phyloP scores from a whole-genome alignment of 2,113 vertebrate genomes.

The Paradoxurus hermaphroditus region DNA sequence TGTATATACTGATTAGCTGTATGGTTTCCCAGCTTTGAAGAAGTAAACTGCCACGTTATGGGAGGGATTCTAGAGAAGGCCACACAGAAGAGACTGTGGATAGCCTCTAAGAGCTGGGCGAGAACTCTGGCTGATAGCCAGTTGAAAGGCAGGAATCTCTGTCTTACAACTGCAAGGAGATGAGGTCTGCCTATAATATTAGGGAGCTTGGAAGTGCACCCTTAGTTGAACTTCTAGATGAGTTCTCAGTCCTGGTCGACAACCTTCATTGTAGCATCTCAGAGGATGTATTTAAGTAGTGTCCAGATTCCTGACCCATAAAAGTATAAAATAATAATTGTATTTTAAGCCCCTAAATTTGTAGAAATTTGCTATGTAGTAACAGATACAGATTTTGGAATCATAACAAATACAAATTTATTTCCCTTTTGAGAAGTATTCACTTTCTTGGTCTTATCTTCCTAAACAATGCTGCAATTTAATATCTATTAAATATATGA shows the following conservation, averaged over 20 bases:
- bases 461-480: neutral
- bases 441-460: neutral
- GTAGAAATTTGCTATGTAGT: neutral
- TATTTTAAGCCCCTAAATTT: neutral
- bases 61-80: neutral
- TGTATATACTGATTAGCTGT: neutral
- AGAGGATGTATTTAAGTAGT: neutral
- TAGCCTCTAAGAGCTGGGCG: neutral
- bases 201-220: neutral
- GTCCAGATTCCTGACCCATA: neutral
- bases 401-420: neutral
- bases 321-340: neutral
- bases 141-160: neutral
- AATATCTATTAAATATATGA: neutral
- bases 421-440: neutral
- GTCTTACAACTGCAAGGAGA: neutral
- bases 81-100: neutral
- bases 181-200: neutral
- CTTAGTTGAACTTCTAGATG: neutral
- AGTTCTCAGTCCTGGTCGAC: neutral
- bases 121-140: neutral
- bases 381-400: neutral
- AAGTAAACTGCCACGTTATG: neutral
- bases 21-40: neutral
- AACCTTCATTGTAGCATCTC: neutral